Evolutionary conservation across 2,888 invertebrate genomes (phyloP), one percentile per base, ranked within the genome.

Genomic region (Rhingia campestris): DNA sequence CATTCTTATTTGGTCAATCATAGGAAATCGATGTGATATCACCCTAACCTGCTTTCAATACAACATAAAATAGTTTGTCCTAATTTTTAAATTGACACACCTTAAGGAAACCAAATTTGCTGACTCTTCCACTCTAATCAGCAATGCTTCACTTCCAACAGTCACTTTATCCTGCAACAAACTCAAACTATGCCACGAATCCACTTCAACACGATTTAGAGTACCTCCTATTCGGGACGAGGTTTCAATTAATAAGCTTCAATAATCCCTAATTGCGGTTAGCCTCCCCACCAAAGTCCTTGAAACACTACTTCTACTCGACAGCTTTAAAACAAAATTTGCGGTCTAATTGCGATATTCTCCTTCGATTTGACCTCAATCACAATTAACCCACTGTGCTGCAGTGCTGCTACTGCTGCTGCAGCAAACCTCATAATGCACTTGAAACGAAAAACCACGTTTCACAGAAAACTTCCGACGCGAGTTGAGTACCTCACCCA

Each of bases 231-330:
- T 73, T 73, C 66, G 53, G 59, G 37, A 33, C 49, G 51, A 39
- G 32, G 45, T 66, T 59, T 67, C 45, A 37, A 73, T 67, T 80
- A 73, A 54, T 41, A 59, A 49, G 7, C 59, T 41, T 39, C 6
- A 47, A 32, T 56, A 70, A 70, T 49, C 67, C 33, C 54, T 80
- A 73, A 67, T 80, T 73, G 73, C 59, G 30, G 51, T 47, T 72
- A 59, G 22, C 22, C 22, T 64, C 45, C 32, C 45, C 30, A 41
- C 54, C 22, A 61, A 47, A 69, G 61, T 63, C 45, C 61, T 76
- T 53, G 32, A 59, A 43, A 30, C 9, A 6, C 22, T n/a, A 51
- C 61, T 61, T 32, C 22, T 37, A 43, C 10, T 53, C 14, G 37
- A 14, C 53, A 12, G 10, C 33, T 74, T 39, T 7, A 53, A 53